Evolutionary conservation across 2,888 invertebrate genomes (phyloP).

Genomic region (Volucella bombylans): DNA sequence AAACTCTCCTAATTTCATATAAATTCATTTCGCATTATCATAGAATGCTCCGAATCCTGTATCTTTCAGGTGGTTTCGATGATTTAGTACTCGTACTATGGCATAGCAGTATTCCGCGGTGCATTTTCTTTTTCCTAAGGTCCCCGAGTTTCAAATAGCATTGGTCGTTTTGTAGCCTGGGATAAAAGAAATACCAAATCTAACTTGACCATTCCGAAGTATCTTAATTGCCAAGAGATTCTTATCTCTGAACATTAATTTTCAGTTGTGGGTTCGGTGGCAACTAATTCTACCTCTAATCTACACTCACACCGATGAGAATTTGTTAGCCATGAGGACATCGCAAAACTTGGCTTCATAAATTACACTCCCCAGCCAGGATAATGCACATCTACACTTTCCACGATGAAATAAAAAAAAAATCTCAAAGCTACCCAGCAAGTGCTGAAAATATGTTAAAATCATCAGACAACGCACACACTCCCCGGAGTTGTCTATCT

Average conservation of each 20-base stretch:
- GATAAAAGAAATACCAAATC: not conserved
- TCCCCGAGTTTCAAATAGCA: no score
- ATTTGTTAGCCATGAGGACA: constrained; percentile 27
- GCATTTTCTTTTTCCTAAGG: no score
- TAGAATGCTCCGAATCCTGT: no score
- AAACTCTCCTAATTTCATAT: no score
- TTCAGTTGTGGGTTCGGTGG: constrained; percentile 41
- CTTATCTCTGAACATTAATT: constrained; percentile 46
- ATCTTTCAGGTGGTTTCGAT: no score
- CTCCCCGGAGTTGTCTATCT: constrained; percentile 15
- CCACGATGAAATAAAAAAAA: not conserved
- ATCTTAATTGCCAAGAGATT: constrained; percentile 49
- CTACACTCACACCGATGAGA: constrained; percentile 15
- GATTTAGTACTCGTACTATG: no score
- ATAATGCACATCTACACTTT: constrained; percentile 47
- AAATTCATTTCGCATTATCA: no score
- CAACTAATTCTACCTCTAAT: constrained; percentile 36
- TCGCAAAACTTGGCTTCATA: constrained; percentile 49
- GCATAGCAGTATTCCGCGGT: no score
- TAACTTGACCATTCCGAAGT: constrained; percentile 14
- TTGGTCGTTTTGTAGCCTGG: no score
- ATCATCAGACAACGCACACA: constrained; percentile 36
- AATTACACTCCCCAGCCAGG: constrained; percentile 62
- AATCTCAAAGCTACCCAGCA: constrained; percentile 1
- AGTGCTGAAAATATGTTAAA: constrained; percentile 36